phyloP scores from a whole-genome alignment of 2,113 vertebrate genomes.

The Tetrax tetrax region DNA sequence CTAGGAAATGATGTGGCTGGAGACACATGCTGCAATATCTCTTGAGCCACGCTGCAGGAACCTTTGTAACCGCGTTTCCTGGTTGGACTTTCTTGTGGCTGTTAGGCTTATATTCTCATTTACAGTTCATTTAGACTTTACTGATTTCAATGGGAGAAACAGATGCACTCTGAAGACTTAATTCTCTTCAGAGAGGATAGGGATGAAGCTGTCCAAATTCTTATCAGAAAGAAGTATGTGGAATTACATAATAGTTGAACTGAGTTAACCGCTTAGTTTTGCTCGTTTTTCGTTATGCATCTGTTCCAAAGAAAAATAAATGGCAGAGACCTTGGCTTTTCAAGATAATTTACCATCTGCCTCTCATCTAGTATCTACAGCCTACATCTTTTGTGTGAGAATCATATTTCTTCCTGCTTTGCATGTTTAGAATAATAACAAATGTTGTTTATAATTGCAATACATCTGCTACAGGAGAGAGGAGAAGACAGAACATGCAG shows the following conservation, averaged over 20 bases:
- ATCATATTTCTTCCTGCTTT: slow-evolving; percentile 2
- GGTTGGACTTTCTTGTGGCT: not conserved
- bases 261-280: not conserved
- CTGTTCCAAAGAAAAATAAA: slow-evolving; percentile 33
- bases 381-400: slow-evolving; percentile 44
- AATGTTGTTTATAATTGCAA: slow-evolving; percentile 24
- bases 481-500: not conserved
- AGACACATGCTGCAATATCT: not conserved
- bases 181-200: not conserved
- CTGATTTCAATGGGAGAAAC: not conserved
- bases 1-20: not conserved
- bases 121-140: not conserved
- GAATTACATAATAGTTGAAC: not conserved
- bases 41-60: not conserved
- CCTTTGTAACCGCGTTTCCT: not conserved
- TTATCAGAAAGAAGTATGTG: not conserved
- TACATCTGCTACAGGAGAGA: not conserved
- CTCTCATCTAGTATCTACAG: slow-evolving; percentile 15
- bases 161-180: slow-evolving; percentile 14
- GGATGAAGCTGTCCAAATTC: not conserved
- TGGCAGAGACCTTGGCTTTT: slow-evolving; percentile 20
- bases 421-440: slow-evolving; percentile 23
- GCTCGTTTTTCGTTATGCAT: not conserved
- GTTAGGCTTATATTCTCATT: not conserved
- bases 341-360: slow-evolving; percentile 50